Base-by-base conservation (phyloP, 1,140 invertebrate genomes). In the Homarus americanus region DNA sequence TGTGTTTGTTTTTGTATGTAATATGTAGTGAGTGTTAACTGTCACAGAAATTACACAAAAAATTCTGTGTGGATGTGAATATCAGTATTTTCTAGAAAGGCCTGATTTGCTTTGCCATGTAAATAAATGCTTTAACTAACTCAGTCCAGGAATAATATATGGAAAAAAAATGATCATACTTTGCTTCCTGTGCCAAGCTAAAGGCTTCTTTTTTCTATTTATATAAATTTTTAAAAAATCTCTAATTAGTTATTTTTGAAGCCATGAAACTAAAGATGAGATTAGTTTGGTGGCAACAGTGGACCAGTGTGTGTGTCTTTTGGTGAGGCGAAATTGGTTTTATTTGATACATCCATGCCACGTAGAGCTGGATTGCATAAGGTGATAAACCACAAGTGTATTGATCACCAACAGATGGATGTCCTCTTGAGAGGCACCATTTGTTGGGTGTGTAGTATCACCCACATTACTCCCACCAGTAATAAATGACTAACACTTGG, bases 61-160 rank as follows among this genome's bases (percentile, higher is more conserved):
- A 82, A 72, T 82, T 88, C 5, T 83, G 88, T 83, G 82, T 90
- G 88, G 82, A 90, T 90, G 72, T 63, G 88, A 79, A 88, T 80
- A 88, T 88, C 86, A 90, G 66, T 90, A 90, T 90, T 90, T 90
- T 90, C 72, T 90, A 90, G 88, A 83, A 84, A 90, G 82, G 88
- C 88, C 80, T 90, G 73, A 90, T 90, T 90, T 90, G 88, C 80
- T 76, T 90, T 90, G 88, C 88, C 49, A 76, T 90, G 88, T 90
- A 90, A 82, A 90, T 90, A 90, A 78, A 78, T 90, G 79, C 80
- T 78, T 90, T 78, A 44, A 85, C 63, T 78, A 87, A 87, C 80
- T 90, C 80, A 84, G 80, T 90, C 88, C 80, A 90, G 82, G 88
- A 83, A 82, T 82, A 80, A 82, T 53, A 83, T 83, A 34, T 76